These are phyloP conservation scores for Ophioninae sp. DNA, from an alignment of 2,888 invertebrate genomes.

Conservation along the genomic window DNA sequence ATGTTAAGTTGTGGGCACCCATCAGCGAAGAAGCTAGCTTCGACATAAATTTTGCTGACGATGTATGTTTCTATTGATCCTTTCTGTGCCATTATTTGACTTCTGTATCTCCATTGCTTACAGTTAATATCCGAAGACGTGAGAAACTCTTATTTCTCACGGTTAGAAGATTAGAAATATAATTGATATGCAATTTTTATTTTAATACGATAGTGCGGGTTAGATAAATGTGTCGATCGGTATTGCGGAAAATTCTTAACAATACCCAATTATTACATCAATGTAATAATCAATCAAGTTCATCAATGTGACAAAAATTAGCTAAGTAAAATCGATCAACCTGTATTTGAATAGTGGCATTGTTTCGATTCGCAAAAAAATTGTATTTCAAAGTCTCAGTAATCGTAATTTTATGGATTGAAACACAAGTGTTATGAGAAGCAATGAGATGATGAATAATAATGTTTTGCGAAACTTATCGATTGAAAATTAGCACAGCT, in stretches of 20 bases:
- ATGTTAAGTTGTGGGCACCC: constrained; percentile 92
- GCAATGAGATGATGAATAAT: not conserved
- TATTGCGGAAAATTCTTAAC: not conserved
- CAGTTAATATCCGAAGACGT: not conserved
- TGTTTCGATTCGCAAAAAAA: not conserved
- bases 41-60: constrained; percentile 85
- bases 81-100: not conserved
- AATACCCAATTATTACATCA: too few species aligned
- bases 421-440: not conserved
- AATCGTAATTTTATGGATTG: not conserved
- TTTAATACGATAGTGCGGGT: not conserved
- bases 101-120: not conserved
- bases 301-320: too few species aligned
- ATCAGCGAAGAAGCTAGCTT: constrained; percentile 84
- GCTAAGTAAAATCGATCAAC: not conserved
- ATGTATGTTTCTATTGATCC: constrained; percentile 80
- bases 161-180: not conserved
- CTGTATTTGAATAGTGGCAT: not conserved
- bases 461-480: not conserved
- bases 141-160: too few species aligned
- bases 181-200: not conserved
- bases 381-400: not conserved
- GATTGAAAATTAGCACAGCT: not conserved
- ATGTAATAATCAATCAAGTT: too few species aligned
- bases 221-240: not conserved